These are phyloP conservation scores for Tetraneura akinire DNA, from an alignment of 1,140 invertebrate genomes.

Conservation along the genomic window DNA sequence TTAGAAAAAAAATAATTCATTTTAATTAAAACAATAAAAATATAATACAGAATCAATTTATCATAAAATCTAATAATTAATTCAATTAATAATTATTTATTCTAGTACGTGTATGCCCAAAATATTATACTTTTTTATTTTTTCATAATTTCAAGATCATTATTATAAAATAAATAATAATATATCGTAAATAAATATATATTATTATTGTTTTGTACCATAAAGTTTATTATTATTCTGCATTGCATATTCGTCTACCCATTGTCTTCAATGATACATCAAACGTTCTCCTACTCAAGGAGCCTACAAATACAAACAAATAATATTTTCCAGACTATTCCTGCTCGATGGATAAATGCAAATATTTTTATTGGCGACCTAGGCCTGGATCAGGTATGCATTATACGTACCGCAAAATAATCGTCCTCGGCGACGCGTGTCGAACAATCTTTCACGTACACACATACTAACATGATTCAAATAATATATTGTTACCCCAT, in stretches of 20 bases:
- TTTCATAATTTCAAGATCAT: background rate
- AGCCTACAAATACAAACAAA: slow-evolving; percentile 15
- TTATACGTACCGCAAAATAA: background rate
- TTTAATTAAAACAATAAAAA: too few species aligned
- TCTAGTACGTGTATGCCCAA: too few species aligned
- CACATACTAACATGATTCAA: background rate
- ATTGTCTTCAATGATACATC: slow-evolving; percentile 32
- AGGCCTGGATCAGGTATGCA: slow-evolving; percentile 31
- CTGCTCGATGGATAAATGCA: background rate
- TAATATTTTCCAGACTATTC: background rate
- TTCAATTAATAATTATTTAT: too few species aligned
- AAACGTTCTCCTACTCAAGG: background rate
- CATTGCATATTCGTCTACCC: background rate
- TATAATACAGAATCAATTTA: too few species aligned
- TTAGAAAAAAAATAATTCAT: too few species aligned
- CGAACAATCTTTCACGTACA: slow-evolving; percentile 26
- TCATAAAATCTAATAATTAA: too few species aligned
- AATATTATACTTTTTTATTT: too few species aligned
- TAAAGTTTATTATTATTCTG: slow-evolving; percentile 20
- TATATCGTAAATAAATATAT: background rate
- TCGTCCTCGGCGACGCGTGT: slow-evolving; percentile 36
- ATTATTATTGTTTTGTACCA: background rate
- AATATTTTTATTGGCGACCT: background rate
- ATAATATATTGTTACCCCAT: background rate
- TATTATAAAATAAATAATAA: background rate